Percentiles rank a stretch among this genome's conserved stretches.
Conservation (phyloP, 2,888 invertebrate species). For the Eledona agricola region DNA sequence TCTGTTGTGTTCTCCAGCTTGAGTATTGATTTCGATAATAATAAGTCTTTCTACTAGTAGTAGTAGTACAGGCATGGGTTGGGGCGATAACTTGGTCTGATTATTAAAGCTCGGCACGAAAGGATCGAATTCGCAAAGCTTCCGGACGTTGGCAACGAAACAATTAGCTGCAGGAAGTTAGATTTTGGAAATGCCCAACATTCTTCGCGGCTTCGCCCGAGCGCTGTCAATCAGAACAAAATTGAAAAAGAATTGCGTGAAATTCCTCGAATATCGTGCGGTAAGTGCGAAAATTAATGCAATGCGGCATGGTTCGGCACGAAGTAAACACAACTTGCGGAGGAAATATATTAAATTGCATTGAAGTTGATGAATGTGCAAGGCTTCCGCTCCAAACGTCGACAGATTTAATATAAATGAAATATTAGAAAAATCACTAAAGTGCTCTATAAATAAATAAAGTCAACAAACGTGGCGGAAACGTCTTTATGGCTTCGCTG, state of each 20-base stretch:
- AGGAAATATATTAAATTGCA: too few species aligned
- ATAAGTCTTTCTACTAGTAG: conserved; percentile 33
- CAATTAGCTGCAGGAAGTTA: conserved; percentile 13
- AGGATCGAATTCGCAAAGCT: too few species aligned
- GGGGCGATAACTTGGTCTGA: conserved; percentile 32
- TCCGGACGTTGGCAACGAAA: conserved; percentile 16
- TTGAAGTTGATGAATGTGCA: neutral
- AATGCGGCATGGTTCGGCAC: too few species aligned
- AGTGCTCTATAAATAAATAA: conserved; percentile 1
- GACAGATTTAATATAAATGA: conserved; percentile 1
- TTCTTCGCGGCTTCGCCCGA: conserved; percentile 3
- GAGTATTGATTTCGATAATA: conserved; percentile 39
- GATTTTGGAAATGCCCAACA: conserved; percentile 18
- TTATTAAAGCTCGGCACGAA: conserved; percentile 29
- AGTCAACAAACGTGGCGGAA: conserved; percentile 4
- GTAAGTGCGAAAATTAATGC: too few species aligned
- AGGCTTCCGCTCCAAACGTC: neutral
- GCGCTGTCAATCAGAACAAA: conserved; percentile 15
- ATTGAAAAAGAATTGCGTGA: too few species aligned
- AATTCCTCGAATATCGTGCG: too few species aligned
- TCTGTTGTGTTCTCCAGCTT: conserved; percentile 32
- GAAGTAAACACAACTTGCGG: too few species aligned
- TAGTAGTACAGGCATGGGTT: conserved; percentile 29
- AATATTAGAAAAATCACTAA: conserved; percentile 1
- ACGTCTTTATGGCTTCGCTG: neutral